Evolutionary conservation across 1,140 invertebrate genomes (phyloP).

Genomic region (Psilanteris sp.): DNA sequence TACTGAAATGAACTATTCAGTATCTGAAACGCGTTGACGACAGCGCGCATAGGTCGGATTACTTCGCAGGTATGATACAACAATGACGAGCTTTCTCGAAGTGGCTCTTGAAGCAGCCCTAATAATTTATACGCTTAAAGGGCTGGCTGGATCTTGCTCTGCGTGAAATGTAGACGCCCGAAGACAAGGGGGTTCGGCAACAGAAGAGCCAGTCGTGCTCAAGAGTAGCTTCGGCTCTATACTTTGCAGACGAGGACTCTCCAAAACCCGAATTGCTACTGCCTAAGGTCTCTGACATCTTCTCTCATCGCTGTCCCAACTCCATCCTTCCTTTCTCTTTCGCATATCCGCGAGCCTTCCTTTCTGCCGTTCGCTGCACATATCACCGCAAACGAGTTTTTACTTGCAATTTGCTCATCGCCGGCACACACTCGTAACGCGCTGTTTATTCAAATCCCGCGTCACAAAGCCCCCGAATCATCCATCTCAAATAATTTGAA

Average conservation of each 20-base stretch:
- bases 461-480: constrained; percentile 13
- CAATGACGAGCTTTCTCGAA: constrained; percentile 69
- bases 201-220: constrained; percentile 71
- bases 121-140: constrained; percentile 77
- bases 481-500: constrained; percentile 20
- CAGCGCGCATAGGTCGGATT: constrained; percentile 41
- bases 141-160: constrained; percentile 66
- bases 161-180: constrained; percentile 73
- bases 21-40: constrained; percentile 33
- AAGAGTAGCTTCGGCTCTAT: constrained; percentile 70
- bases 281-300: constrained; percentile 66
- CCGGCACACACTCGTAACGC: not conserved
- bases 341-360: not conserved
- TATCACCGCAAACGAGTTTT: constrained; percentile 20
- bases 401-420: not conserved
- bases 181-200: constrained; percentile 70
- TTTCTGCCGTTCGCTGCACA: constrained; percentile 8
- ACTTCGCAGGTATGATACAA: constrained; percentile 63
- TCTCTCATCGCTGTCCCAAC: constrained; percentile 53
- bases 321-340: constrained; percentile 9
- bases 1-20: constrained; percentile 2
- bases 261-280: constrained; percentile 72
- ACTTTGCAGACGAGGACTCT: constrained; percentile 72
- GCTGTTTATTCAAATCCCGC: constrained; percentile 30
- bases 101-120: constrained; percentile 72